Conservation (phyloP, 2,797 vertebrate species). For the Spinibarbus caldwelli region DNA sequence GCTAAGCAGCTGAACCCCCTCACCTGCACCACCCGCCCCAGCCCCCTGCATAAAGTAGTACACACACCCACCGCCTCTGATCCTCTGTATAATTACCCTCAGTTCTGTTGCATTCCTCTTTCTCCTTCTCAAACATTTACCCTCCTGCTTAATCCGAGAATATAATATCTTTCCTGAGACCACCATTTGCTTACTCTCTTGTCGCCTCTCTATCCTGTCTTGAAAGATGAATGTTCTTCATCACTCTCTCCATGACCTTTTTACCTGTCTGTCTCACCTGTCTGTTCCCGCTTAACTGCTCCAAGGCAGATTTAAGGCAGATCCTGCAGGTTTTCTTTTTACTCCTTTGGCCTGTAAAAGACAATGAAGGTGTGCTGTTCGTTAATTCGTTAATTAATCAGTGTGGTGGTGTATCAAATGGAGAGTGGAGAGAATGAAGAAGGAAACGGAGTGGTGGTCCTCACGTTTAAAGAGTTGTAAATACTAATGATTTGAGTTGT, state of each 20-base stretch:
- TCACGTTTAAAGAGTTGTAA: no score
- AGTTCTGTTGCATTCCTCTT: slow-evolving; percentile 4
- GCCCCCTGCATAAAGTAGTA: neutral
- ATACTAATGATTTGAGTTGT: no score
- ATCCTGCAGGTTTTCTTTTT: neutral
- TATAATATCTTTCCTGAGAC: neutral
- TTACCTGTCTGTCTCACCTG: slow-evolving; percentile 43
- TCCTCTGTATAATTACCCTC: neutral
- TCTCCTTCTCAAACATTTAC: slow-evolving; percentile 21
- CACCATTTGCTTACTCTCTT: neutral
- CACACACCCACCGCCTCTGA: slow-evolving; percentile 11
- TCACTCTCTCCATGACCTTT: slow-evolving; percentile 13
- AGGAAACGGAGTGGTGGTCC: no score
- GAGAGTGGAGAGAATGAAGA: no score
- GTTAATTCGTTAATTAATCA: no score
- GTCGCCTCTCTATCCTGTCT: neutral
- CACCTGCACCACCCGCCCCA: slow-evolving; percentile 31
- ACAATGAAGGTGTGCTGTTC: no score
- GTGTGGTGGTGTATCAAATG: no score
- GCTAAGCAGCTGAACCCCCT: slow-evolving; percentile 44
- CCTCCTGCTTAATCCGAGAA: neutral
- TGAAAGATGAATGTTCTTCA: slow-evolving; percentile 3
- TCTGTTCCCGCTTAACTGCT: slow-evolving; percentile 36
- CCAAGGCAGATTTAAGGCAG: slow-evolving; percentile 41
- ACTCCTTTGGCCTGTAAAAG: no score